Conservation (phyloP, 2,797 vertebrate genomes). For the Spea hammondii region DNA sequence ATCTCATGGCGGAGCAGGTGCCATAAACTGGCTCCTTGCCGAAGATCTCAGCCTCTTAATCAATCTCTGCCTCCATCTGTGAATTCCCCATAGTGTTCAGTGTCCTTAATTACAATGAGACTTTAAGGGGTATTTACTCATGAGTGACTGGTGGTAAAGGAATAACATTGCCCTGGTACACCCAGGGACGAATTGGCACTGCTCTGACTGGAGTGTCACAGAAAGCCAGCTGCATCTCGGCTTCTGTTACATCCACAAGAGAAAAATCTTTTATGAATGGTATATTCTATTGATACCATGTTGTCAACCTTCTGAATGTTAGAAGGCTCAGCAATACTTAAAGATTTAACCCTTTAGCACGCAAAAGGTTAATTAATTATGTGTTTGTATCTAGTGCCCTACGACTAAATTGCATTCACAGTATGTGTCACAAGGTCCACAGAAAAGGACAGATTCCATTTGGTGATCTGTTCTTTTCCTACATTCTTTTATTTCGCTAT, state of each 20-base stretch:
- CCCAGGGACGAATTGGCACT: not conserved
- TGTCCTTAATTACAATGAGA: constrained; percentile 6
- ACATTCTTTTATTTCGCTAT: constrained; percentile 28
- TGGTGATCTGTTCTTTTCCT: constrained; percentile 28
- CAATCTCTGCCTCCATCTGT: not conserved
- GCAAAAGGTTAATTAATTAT: no score
- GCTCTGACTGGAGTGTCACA: not conserved
- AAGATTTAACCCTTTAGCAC: no score
- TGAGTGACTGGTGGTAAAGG: not conserved
- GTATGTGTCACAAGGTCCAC: constrained; percentile 22
- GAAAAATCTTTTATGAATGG: not conserved
- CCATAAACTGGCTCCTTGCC: not conserved
- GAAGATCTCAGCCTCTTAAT: not conserved
- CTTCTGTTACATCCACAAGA: not conserved
- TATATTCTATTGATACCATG: not conserved
- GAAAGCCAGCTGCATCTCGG: not conserved
- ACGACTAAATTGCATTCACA: constrained; percentile 12
- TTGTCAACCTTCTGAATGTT: no score
- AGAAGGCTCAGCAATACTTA: no score
- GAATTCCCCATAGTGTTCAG: not conserved
- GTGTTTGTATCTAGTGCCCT: not conserved
- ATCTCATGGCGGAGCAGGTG: not conserved
- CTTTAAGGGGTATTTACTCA: not conserved
- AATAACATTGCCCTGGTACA: not conserved
- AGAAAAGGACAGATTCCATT: constrained; percentile 27